Conservation (phyloP, 2,113 vertebrate species). For the Ploceus nigricollis region DNA sequence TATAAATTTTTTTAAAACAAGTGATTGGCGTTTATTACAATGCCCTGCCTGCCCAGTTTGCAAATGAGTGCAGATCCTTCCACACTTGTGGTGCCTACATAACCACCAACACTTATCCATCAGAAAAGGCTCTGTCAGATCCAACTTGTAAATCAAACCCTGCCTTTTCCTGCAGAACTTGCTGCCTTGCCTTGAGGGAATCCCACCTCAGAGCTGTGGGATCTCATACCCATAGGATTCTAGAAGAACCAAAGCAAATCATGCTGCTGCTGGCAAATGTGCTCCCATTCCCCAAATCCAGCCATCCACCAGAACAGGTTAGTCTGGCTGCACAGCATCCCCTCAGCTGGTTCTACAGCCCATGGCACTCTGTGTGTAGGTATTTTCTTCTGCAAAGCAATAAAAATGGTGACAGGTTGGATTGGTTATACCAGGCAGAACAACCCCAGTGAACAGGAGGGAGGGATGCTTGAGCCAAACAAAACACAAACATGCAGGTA, state of each 20-base stretch:
- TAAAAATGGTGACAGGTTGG: background rate
- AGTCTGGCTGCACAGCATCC: background rate
- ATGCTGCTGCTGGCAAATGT: background rate
- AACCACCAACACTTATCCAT: background rate
- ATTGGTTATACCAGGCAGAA: background rate
- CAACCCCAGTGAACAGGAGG: background rate
- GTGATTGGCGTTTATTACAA: no score
- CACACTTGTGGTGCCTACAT: fast-evolving
- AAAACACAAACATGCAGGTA: background rate
- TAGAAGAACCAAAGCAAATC: background rate
- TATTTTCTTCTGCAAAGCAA: background rate
- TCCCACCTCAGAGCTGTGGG: fast-evolving
- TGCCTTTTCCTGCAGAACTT: background rate
- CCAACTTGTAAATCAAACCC: background rate
- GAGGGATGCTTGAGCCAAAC: background rate
- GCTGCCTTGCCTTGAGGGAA: background rate
- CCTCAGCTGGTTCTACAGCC: background rate
- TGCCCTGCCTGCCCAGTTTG: background rate
- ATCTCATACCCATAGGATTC: background rate
- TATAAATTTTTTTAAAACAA: no score
- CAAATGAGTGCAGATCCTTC: background rate
- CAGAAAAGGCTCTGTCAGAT: background rate
- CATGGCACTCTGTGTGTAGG: background rate
- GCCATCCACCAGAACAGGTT: background rate
- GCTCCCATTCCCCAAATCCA: background rate